Conservation (phyloP, 1,140 invertebrate genomes). For the Trichogramma pretiosum region DNA sequence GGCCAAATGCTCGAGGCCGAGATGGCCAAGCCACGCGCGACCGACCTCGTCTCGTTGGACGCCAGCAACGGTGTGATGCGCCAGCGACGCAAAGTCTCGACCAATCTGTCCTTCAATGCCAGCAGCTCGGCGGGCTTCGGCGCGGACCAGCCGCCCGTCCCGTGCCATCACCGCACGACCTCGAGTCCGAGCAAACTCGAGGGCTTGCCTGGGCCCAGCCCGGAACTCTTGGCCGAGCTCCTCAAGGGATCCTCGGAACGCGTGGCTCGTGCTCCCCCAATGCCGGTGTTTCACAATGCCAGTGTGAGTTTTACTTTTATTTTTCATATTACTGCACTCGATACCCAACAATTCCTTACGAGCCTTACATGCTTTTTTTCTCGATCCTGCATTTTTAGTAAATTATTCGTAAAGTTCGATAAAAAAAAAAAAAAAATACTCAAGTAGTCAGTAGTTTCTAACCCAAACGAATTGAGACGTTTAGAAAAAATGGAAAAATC, state of each 20-base stretch:
- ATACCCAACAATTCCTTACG: too few species aligned
- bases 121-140: slow-evolving; percentile 32
- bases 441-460: too few species aligned
- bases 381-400: too few species aligned
- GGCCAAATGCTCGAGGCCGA: slow-evolving; percentile 76
- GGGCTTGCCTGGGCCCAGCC: slow-evolving; percentile 54
- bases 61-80: slow-evolving; percentile 30
- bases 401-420: too few species aligned
- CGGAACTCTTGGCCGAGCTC: slow-evolving; percentile 62
- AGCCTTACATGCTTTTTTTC: too few species aligned
- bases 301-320: slow-evolving; percentile 33
- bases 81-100: slow-evolving; percentile 36
- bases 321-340: not conserved
- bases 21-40: slow-evolving; percentile 62
- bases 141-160: slow-evolving; percentile 34
- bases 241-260: slow-evolving; percentile 67
- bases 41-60: slow-evolving; percentile 32
- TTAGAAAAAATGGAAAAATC: too few species aligned
- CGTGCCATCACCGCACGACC: slow-evolving; percentile 63
- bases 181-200: slow-evolving; percentile 71
- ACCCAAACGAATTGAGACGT: too few species aligned
- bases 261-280: slow-evolving; percentile 45
- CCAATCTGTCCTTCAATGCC: slow-evolving; percentile 36
- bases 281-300: too few species aligned
- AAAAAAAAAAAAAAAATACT: too few species aligned